These are phyloP conservation scores for Rhinichthys osculus DNA, from an alignment of 2,797 vertebrate genomes.

Conservation along the genomic window DNA sequence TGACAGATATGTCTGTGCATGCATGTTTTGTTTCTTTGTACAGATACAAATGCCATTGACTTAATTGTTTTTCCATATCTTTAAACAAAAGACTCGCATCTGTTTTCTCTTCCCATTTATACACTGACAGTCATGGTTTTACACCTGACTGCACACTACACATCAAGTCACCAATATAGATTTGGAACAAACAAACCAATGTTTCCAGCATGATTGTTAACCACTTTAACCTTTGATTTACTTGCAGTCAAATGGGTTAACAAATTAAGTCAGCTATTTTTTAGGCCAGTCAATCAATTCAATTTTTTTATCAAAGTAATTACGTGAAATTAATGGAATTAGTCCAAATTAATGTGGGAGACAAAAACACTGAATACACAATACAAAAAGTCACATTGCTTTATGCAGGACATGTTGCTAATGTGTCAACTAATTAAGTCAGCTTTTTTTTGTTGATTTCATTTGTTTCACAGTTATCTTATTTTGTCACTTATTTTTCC, in stretches of 20 bases:
- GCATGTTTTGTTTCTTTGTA: background rate
- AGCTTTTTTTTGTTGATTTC: constrained; percentile 34
- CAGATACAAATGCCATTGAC: background rate
- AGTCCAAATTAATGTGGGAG: background rate
- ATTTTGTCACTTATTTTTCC: constrained; percentile 64
- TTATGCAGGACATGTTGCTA: background rate
- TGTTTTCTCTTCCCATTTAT: background rate
- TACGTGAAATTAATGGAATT: background rate
- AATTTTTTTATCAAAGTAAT: background rate
- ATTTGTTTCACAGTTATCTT: constrained; percentile 65
- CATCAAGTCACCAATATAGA: background rate
- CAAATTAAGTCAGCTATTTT: constrained; percentile 60
- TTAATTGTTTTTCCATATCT: background rate
- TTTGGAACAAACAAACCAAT: background rate
- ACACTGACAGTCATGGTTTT: background rate
- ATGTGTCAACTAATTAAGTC: constrained; percentile 25
- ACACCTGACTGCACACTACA: background rate
- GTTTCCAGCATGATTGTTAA: constrained; percentile 47
- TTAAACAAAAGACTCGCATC: background rate
- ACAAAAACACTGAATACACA: background rate
- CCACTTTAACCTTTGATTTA: constrained; percentile 45
- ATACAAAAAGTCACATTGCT: background rate
- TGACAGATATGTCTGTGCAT: constrained; percentile 12
- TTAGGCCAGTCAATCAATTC: background rate
- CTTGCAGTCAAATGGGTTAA: constrained; percentile 59